Evolutionary conservation across 2,797 vertebrate genomes (phyloP), one percentile per base, ranked within the genome.

Genomic region (Podarcis siculus): DNA sequence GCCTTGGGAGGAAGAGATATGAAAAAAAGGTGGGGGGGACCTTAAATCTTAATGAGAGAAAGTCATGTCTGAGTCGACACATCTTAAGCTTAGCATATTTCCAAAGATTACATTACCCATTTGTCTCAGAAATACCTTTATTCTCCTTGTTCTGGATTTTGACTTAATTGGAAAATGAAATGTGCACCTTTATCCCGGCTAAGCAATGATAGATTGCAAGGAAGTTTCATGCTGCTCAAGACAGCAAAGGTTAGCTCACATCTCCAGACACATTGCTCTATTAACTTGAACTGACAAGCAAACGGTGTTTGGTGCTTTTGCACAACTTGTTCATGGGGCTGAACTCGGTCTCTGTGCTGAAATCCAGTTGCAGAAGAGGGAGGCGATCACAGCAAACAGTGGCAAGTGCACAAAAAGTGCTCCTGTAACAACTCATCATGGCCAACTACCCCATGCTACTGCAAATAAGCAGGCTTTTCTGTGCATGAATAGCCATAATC

Each of bases 31-130:
- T 30, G 49, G 19, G 61, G 19, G 66, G 77, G 37, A 94, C 96
- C 96, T 95, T 93, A 95, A 97, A 96, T 93, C 94, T 91, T 95
- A 96, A 96, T 96, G 95, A 95, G 95, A 94, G 88, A 92, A 90
- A 90, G 80, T 87, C 91, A 86, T 83, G 79, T 94, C 89, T 94
- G 87, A 92, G 85, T 87, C 94, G 93, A 93, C 89, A 93, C 91
- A 86, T 91, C 90, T 91, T 92, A 95, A 96, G 89, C 87, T 94
- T 82, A 86, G 90, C 85, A 94, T 91, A 95, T 95, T 93, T 94
- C 94, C 84, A 92, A 95, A 96, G 93, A 94, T 95, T 94, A 91
- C 9, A 3, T 90, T 93, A 90, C 90, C 71, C 86, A 90, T 91
- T 86, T 90, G 88, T 90, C 92, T 87, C 91, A 87, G 61, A 75